These are phyloP conservation scores for Scaptomyza parva DNA, from an alignment of 2,888 invertebrate genomes.

Conservation along the genomic window DNA sequence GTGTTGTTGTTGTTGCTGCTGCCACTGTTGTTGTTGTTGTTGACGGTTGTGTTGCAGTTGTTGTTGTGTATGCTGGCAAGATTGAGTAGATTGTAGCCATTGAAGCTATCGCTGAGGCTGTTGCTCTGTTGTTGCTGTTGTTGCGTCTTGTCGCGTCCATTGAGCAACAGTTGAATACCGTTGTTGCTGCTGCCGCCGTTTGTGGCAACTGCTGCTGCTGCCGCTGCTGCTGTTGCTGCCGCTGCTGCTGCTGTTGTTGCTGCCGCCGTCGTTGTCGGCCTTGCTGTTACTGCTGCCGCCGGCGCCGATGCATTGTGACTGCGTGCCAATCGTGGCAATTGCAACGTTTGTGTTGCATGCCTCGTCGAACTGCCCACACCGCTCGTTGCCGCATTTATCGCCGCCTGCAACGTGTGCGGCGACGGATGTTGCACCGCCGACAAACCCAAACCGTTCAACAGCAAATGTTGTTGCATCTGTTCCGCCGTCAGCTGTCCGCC, in stretches of 20 bases:
- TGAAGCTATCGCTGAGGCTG: constrained; percentile 50
- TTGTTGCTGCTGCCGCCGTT: neutral
- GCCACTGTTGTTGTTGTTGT: constrained; percentile 15
- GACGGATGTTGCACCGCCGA: constrained; percentile 78
- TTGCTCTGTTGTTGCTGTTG: constrained; percentile 17
- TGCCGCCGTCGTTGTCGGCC: constrained; percentile 22
- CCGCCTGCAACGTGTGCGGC: constrained; percentile 43
- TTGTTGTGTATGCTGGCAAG: constrained; percentile 28
- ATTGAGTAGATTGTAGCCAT: constrained; percentile 61
- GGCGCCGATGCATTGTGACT: constrained; percentile 39
- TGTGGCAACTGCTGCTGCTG: constrained; percentile 18
- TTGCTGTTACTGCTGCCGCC: constrained; percentile 22
- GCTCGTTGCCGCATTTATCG: constrained; percentile 54
- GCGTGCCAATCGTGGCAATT: constrained; percentile 70
- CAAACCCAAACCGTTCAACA: constrained; percentile 77
- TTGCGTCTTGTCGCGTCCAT: constrained; percentile 54
- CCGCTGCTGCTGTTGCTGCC: constrained; percentile 18
- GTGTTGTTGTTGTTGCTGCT: constrained; percentile 15
- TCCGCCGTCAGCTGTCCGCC: constrained; percentile 68
- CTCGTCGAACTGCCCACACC: constrained; percentile 43
- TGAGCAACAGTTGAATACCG: constrained; percentile 57
- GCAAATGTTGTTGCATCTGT: constrained; percentile 73
- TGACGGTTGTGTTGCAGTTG: constrained; percentile 8
- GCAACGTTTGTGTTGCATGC: constrained; percentile 49
- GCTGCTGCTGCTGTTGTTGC: constrained; percentile 11